Base-by-base conservation (phyloP, 2,888 invertebrate genomes). In the Netelia fuscicornis region DNA sequence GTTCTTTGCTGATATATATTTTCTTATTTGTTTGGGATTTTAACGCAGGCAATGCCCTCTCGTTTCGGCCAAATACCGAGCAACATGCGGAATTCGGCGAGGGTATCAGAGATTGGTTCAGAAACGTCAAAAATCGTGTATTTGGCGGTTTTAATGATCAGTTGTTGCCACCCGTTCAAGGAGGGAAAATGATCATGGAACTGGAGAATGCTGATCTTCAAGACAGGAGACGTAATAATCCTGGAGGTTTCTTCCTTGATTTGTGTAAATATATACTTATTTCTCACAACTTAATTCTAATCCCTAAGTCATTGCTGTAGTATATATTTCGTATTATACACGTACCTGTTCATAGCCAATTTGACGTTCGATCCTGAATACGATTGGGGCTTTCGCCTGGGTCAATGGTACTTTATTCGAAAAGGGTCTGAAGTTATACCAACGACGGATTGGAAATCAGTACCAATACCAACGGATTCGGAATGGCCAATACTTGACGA, bases 301-400 rank as follows among this genome's bases (percentile, higher is more conserved):
- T 37, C 30, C 20, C 58, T 30, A 44, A 75, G 20, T 9, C 56
- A 30, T 1, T 48, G 2, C 3, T 11, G 23, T 44, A 25, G 75
- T 81, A 74, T 8, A 25, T 71, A 44, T 58, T 64, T 42, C 20
- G 54, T 42, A 9, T 44, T 60, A 52, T 48, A 25, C 56, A 11
- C 11, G 11, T 13, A 48, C 68, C 13, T 10, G 42, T n/a, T 44
- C 62, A 44, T 80, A 92, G 92, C 90, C 58, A 88, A 67, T 6
- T 11, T 92, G 58, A 78, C 82, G 2, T 90, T 92, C 23, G 86
- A 92, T 83, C 89, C 90, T 3, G 78, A 85, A 11, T 78, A 54
- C 13, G 92, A 92, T 76, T 91, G 90, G 89, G 92, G 91, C 9
- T 90, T 92, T 74, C 90, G 83, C 9, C 30, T 92, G 48, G 91